Evolutionary conservation across 2,888 invertebrate genomes (phyloP), one percentile per base, ranked within the genome.

Genomic region (Drosophila gaucha): DNA sequence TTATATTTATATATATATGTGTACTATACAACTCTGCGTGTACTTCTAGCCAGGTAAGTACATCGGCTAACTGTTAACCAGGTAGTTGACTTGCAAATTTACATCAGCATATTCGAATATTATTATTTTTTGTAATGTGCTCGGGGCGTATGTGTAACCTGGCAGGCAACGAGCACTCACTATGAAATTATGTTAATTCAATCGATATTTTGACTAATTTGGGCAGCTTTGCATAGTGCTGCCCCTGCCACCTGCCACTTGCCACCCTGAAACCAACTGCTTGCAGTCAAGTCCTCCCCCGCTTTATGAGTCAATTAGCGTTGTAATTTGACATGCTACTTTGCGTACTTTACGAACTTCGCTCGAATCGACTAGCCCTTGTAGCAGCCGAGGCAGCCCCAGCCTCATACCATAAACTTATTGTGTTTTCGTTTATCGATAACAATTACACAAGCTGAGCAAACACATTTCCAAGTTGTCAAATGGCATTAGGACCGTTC

Each of bases 161-260:
- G 38, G n/a, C 22, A 18, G 26, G 28, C 39, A 12, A 24, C 47
- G 14, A 16, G 39, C 9, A 41, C 20, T 20, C 14, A 33, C 63
- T n/a, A 44, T 52, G 67, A 71, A 74, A 76, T 78, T 76, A 82
- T 85, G 79, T 60, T 79, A 85, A 85, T 83, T 52, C 60, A 78
- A 82, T 83, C 78, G 78, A 82, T 82, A 73, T 71, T 77, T 68
- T 51, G 43, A 62, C 60, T 75, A 65, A 68, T 72, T 73, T 68
- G 14, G 62, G 52, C 73, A 65, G 35, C 46, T 74, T 74, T 59
- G 39, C 74, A 73, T 69, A 60, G 47, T 58, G 26, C 6, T 22
- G 16, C 8, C 6, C 43, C 30, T 1, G n/a, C 41, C 14, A 1
- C 5, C 4, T 18, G 6, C 16, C 43, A 6, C 2, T 30, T 2